Evolutionary conservation across 2,888 invertebrate species (phyloP), one percentile per base, ranked within the genome.

Genomic region (Ceratothoa steindachneri): DNA sequence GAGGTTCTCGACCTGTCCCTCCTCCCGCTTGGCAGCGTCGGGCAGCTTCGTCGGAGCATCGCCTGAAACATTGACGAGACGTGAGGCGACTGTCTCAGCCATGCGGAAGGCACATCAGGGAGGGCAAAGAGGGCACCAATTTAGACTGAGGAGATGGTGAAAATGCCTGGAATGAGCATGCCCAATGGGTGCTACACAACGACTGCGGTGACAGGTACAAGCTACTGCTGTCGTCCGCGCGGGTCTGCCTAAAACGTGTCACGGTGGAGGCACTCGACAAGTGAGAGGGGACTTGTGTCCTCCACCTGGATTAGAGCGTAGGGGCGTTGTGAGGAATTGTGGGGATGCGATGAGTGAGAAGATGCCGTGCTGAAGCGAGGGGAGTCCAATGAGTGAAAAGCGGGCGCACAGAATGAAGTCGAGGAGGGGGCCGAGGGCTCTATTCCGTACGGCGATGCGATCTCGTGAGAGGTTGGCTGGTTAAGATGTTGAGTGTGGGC

Each of bases 311-410:
- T n/a, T n/a, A n/a, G n/a, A n/a, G n/a, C n/a, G n/a, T n/a, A n/a
- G n/a, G n/a, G n/a, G n/a, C n/a, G n/a, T n/a, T n/a, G n/a, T n/a
- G n/a, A n/a, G n/a, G n/a, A n/a, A n/a, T n/a, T n/a, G n/a, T n/a
- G n/a, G n/a, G n/a, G n/a, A n/a, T n/a, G n/a, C n/a, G n/a, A n/a
- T n/a, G n/a, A n/a, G n/a, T n/a, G n/a, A n/a, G n/a, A n/a, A n/a
- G n/a, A n/a, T n/a, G n/a, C n/a, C n/a, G n/a, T n/a, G 41, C 5
- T 41, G 7, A 41, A 15, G 41, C 41, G 41, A 68, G 67, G 53
- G 68, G 64, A 19, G 65, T 72, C 72, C 51, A 75, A 30, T 64
- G 64, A 15, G 41, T 41, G 41, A 15, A 41, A 41, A 15, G 41
- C 15, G 41, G 41, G 41, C 41, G 15, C 15, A 15, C 7, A 41